These are phyloP conservation scores for Embiotoca jacksoni DNA, from an alignment of 2,113 vertebrate genomes.

Conservation along the genomic window DNA sequence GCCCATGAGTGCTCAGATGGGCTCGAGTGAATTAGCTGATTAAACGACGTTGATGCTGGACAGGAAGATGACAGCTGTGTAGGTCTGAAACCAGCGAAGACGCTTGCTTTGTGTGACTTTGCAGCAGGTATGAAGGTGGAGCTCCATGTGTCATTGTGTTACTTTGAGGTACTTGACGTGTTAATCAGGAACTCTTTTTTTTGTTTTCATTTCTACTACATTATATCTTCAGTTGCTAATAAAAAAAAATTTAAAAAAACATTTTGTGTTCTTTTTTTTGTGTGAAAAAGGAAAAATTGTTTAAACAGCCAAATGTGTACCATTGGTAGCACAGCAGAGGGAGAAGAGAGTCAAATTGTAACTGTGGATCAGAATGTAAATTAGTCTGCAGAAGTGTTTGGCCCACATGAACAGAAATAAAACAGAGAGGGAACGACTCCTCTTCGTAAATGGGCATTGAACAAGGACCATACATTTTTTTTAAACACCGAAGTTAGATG, in stretches of 20 bases:
- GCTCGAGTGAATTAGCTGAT: too few relatives aligned
- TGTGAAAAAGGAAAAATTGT: background rate
- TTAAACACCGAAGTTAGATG: background rate
- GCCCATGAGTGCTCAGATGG: too few relatives aligned
- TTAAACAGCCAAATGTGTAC: background rate
- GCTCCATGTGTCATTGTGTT: background rate
- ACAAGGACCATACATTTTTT: background rate
- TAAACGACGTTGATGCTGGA: too few relatives aligned
- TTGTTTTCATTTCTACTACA: background rate
- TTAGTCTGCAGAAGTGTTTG: background rate
- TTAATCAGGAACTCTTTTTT: background rate
- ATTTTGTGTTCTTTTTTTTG: too few relatives aligned
- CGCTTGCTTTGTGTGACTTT: too few relatives aligned
- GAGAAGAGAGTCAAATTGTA: background rate
- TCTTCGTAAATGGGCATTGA: background rate
- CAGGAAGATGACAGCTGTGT: too few relatives aligned
- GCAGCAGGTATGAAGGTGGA: too few relatives aligned
- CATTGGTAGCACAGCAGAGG: background rate
- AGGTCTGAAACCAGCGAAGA: too few relatives aligned
- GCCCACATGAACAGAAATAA: constrained; percentile 8
- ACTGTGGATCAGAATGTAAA: constrained; percentile 3
- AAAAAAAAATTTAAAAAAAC: background rate
- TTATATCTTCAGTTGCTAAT: background rate
- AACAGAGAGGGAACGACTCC: background rate
- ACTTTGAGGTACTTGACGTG: too few relatives aligned